Conservation (phyloP, 2,113 vertebrate species). For the Stegastes partitus region DNA sequence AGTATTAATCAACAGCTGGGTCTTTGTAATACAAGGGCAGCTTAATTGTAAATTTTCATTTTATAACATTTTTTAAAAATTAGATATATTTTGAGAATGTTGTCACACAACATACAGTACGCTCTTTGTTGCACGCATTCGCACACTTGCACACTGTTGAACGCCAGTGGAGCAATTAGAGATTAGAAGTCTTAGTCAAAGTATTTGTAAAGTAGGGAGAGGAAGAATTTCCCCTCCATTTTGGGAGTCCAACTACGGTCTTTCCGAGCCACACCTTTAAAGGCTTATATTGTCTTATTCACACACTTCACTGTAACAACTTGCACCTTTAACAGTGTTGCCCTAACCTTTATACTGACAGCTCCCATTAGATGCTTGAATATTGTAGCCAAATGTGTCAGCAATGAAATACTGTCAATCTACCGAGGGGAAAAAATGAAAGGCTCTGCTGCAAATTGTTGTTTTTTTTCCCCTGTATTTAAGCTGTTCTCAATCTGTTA, state of each 20-base stretch:
- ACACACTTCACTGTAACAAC: slow-evolving; percentile 19
- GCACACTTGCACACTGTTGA: slow-evolving; percentile 16
- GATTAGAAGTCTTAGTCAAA: slow-evolving; percentile 15
- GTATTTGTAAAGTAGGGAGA: slow-evolving; percentile 20
- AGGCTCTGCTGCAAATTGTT: not conserved
- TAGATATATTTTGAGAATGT: not conserved
- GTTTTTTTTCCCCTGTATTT: not conserved
- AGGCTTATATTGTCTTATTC: slow-evolving; percentile 7
- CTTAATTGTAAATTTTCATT: too few species aligned
- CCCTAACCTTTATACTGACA: slow-evolving; percentile 1
- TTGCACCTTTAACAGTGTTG: slow-evolving; percentile 7
- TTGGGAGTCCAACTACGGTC: not conserved
- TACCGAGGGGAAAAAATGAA: not conserved
- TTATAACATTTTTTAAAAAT: too few species aligned
- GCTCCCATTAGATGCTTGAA: slow-evolving; percentile 12
- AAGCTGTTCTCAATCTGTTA: slow-evolving; percentile 16
- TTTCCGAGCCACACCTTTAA: slow-evolving; percentile 13
- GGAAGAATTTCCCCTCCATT: slow-evolving; percentile 5
- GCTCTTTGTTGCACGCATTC: slow-evolving; percentile 21
- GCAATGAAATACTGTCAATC: not conserved
- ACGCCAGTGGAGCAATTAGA: not conserved
- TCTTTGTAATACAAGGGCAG: not conserved
- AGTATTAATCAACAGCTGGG: too few species aligned
- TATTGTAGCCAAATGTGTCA: slow-evolving; percentile 4
- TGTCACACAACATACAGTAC: not conserved